Conservation (phyloP, 2,888 invertebrate genomes). For the Parthenolecanium corni region DNA sequence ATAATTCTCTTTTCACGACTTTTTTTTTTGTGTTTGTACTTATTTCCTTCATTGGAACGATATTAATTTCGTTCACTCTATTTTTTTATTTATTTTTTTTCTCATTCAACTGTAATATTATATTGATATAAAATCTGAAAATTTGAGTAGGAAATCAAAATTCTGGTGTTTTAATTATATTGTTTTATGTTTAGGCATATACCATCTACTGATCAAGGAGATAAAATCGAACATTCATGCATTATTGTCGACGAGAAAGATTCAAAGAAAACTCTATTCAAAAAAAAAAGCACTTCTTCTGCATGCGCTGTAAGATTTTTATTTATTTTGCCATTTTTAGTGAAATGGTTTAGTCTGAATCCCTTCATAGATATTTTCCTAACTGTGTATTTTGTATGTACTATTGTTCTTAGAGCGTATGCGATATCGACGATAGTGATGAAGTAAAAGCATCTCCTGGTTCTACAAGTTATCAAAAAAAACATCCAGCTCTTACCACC, state of each 20-base stretch:
- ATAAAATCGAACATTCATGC: conserved; percentile 40
- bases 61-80: too few species aligned
- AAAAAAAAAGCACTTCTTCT: conserved; percentile 78
- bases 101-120: too few species aligned
- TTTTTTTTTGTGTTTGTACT: too few species aligned
- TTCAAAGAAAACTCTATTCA: conserved; percentile 69
- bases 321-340: too few species aligned
- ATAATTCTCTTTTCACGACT: too few species aligned
- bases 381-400: background rate
- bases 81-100: too few species aligned
- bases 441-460: conserved; percentile 66
- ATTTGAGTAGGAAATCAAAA: too few species aligned
- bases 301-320: conserved; percentile 59
- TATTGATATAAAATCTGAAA: too few species aligned
- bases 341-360: too few species aligned
- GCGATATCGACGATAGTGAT: conserved; percentile 66
- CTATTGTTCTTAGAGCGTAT: conserved; percentile 51
- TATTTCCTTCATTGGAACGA: too few species aligned
- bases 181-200: conserved; percentile 33
- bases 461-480: conserved; percentile 57
- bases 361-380: too few species aligned
- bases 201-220: conserved; percentile 34
- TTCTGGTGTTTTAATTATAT: too few species aligned
- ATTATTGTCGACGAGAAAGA: conserved; percentile 63
- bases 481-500: conserved; percentile 60